Evolutionary conservation across 1,140 invertebrate genomes (phyloP).

Genomic region (Apocrypta bakeri): DNA sequence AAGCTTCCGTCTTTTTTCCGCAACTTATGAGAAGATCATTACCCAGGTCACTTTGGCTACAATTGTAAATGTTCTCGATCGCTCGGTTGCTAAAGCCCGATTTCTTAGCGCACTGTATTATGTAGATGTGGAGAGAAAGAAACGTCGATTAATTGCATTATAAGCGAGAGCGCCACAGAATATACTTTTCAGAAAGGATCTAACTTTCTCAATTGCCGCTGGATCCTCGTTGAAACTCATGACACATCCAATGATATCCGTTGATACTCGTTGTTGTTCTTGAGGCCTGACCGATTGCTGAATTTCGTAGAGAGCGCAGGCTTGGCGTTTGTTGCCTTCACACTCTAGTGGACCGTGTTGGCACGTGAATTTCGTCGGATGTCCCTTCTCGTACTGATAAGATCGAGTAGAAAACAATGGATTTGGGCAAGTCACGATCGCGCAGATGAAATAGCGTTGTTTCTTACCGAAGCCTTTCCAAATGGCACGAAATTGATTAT

Average conservation of each 20-base stretch:
- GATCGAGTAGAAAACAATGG: not conserved
- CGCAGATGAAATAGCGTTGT: not conserved
- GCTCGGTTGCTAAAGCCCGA: slow-evolving; percentile 64
- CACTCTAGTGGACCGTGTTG: slow-evolving; percentile 82
- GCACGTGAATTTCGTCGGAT: slow-evolving; percentile 74
- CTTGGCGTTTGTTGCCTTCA: slow-evolving; percentile 79
- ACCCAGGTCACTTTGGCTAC: slow-evolving; percentile 64
- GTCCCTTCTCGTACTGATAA: not conserved
- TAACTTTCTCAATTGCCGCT: slow-evolving; percentile 60
- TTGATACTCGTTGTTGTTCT: slow-evolving; percentile 66
- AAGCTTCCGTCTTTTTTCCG: slow-evolving; percentile 75
- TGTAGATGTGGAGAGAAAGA: too few species aligned
- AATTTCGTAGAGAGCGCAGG: slow-evolving; percentile 75
- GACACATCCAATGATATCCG: slow-evolving; percentile 75
- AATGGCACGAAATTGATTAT: slow-evolving; percentile 74
- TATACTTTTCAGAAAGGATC: not conserved
- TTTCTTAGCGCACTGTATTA: slow-evolving; percentile 72
- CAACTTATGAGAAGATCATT: slow-evolving; percentile 74
- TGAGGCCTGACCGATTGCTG: slow-evolving; percentile 60
- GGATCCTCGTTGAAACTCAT: slow-evolving; percentile 70
- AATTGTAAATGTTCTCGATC: slow-evolving; percentile 70
- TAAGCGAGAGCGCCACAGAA: slow-evolving; percentile 23
- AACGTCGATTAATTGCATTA: slow-evolving; percentile 27
- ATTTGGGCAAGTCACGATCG: not conserved
- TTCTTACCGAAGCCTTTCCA: slow-evolving; percentile 84